These are phyloP conservation scores for Stegodyphus mimosarum DNA, from an alignment of 1,140 invertebrate species.

Conservation along the genomic window DNA sequence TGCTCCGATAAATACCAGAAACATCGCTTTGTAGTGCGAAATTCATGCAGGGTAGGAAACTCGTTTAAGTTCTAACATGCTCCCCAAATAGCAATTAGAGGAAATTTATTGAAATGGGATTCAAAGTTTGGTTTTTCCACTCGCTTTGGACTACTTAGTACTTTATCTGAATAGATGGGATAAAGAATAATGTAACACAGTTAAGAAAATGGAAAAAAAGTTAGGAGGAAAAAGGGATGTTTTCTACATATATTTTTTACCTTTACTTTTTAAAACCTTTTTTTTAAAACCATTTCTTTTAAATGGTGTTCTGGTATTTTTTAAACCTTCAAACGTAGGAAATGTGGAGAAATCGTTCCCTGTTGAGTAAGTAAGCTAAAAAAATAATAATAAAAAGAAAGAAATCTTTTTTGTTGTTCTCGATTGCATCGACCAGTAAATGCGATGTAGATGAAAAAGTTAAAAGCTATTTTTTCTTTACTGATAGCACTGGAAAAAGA, in stretches of 20 bases:
- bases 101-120: conserved; percentile 57
- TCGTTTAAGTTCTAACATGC: neutral
- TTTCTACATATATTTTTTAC: neutral
- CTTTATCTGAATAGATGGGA: conserved; percentile 15
- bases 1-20: neutral
- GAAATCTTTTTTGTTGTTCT: no score
- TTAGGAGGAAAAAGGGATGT: neutral
- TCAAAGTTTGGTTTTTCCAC: neutral
- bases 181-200: neutral
- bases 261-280: no score
- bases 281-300: no score
- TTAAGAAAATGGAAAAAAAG: neutral
- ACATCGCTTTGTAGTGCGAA: neutral
- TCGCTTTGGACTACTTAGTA: neutral
- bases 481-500: no score
- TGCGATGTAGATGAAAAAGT: no score
- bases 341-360: no score
- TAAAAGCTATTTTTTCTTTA: no score
- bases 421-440: no score
- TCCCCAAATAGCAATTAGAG: conserved; percentile 50
- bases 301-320: no score
- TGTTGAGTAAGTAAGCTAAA: no score
- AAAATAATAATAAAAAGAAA: no score
- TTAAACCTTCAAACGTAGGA: no score
- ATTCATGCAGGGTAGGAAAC: neutral